Conservation (phyloP, 2,113 vertebrate species). For the Callipepla squamata region DNA sequence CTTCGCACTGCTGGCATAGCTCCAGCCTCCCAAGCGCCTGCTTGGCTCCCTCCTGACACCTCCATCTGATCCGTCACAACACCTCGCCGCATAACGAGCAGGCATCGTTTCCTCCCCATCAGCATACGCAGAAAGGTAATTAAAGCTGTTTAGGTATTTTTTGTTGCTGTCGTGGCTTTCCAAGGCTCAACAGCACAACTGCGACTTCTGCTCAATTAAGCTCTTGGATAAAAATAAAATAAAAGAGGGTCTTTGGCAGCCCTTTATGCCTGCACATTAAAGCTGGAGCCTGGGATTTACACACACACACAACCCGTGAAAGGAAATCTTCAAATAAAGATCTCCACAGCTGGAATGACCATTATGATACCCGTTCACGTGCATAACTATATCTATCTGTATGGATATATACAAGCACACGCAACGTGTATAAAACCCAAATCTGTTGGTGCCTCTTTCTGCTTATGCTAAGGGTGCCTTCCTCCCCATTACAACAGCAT, state of each 20-base stretch:
- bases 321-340: slow-evolving; percentile 75
- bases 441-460: slow-evolving; percentile 59
- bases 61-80: slow-evolving; percentile 57
- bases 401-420: background rate
- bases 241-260: background rate
- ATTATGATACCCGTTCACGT: background rate
- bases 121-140: slow-evolving; percentile 70
- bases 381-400: background rate
- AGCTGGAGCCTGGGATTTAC: slow-evolving; percentile 19
- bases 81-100: slow-evolving; percentile 36
- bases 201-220: slow-evolving; percentile 78
- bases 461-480: slow-evolving; percentile 52
- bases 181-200: slow-evolving; percentile 61
- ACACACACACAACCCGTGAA: background rate
- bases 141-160: slow-evolving; percentile 69
- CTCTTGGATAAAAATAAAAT: slow-evolving; percentile 17
- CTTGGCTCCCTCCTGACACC: slow-evolving; percentile 54
- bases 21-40: slow-evolving; percentile 49
- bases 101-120: slow-evolving; percentile 28
- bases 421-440: slow-evolving; percentile 35
- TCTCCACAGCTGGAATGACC: slow-evolving; percentile 73
- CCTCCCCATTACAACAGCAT: slow-evolving; percentile 70
- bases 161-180: slow-evolving; percentile 35
- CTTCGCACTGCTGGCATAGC: slow-evolving; percentile 7
- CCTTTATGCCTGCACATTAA: slow-evolving; percentile 22